Conservation (phyloP, 2,888 invertebrate genomes). For the Pollenia amentaria region DNA sequence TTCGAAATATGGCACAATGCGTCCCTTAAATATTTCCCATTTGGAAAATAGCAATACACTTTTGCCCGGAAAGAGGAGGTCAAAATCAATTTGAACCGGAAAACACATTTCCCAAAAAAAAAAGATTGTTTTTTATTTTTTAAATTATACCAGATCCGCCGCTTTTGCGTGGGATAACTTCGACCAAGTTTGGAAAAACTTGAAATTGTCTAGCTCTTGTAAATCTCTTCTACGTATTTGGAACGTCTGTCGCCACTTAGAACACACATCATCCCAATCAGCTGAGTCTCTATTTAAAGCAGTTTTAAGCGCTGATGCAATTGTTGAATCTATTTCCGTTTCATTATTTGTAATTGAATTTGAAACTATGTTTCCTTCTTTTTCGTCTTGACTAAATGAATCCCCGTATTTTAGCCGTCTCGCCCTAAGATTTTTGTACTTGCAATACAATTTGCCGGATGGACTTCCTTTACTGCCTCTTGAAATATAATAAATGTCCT, state of each 20-base stretch:
- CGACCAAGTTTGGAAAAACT: too few species aligned
- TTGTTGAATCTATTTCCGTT: background rate
- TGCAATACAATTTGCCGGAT: background rate
- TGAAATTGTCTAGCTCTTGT: too few species aligned
- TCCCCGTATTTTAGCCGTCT: background rate
- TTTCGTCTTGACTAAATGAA: background rate
- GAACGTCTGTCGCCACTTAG: too few species aligned
- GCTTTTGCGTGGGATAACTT: too few species aligned
- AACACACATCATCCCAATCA: background rate
- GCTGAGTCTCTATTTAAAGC: background rate
- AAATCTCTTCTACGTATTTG: too few species aligned
- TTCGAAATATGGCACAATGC: background rate
- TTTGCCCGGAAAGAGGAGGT: background rate
- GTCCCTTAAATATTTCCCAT: too few species aligned
- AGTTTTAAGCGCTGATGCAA: conserved; percentile 4
- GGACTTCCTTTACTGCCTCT: conserved; percentile 4
- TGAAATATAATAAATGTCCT: conserved; percentile 1
- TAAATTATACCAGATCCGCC: too few species aligned
- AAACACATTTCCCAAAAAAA: too few species aligned
- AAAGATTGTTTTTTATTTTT: too few species aligned
- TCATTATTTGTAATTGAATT: background rate
- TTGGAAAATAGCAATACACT: too few species aligned
- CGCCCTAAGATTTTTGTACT: background rate
- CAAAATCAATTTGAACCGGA: background rate
- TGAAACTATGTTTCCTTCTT: background rate